Evolutionary conservation across 1,140 invertebrate species (phyloP), one percentile per base, ranked within the genome.

Genomic region (Helicoverpa zea): DNA sequence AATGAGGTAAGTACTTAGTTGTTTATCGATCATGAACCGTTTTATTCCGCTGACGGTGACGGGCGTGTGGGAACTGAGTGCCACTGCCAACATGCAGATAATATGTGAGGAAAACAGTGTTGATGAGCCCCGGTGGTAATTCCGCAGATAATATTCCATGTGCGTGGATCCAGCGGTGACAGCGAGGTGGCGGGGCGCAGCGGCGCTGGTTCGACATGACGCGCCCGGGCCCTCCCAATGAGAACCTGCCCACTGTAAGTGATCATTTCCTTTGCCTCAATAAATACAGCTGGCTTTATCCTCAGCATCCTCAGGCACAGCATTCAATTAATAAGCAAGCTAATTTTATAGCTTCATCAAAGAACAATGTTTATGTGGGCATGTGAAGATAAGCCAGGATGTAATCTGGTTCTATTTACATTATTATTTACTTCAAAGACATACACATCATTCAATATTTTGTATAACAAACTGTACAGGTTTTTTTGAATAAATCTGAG

Each of bases 101-200:
- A 30, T 77, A 61, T 29, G 18, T 29, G 49, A 77, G 49, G 49
- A 64, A 66, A 77, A 77, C 75, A 77, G 47, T 77, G 75, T 77
- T 66, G 75, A 64, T 77, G 59, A 29, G 75, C 18, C 16, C 59
- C 61, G 51, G 49, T 77, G 61, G 23, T 77, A 77, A 77, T 75
- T 75, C 58, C 75, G 75, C 59, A 77, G 59, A 77, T 77, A 77
- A 77, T 66, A 77, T 66, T 64, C 59, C 75, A 77, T 77, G 59
- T 66, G 49, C 59, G 61, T 64, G 43, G 47, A 61, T 35, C 75
- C 61, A 30, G 75, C 75, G 61, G 23, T 51, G 61, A 64, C 16
- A 54, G 49, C 47, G 35, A 66, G 51, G 47, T 77, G 61, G 73
- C 16, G 43, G 16, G 73, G 75, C 35, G 30, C 75, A 23, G 47